Conservation (phyloP, 2,113 vertebrate genomes). For the Paedocypris sp. region DNA sequence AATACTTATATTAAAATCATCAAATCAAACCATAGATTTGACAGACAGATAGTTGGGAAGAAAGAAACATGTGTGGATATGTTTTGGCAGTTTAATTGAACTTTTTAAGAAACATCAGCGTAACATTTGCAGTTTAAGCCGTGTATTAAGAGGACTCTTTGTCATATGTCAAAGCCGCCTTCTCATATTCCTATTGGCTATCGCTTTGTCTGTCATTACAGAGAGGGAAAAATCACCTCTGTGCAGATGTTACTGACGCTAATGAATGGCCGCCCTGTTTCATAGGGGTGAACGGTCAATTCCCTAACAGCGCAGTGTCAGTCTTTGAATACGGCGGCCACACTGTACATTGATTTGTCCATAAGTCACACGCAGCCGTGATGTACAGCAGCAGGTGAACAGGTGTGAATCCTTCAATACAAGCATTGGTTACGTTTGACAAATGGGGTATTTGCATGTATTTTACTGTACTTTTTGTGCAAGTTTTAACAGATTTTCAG, state of each 20-base stretch:
- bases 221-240: conserved; percentile 2
- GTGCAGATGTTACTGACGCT: conserved; percentile 35
- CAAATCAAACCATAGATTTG: too few relatives aligned
- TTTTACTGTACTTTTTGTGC: too few relatives aligned
- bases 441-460: not conserved
- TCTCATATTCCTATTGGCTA: conserved; percentile 1
- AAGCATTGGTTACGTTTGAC: conserved; percentile 1
- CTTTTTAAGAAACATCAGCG: not conserved
- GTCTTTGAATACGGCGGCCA: not conserved
- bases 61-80: not conserved
- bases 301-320: not conserved
- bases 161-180: not conserved
- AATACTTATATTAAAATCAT: too few relatives aligned
- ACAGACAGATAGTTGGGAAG: too few relatives aligned
- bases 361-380: not conserved
- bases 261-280: conserved; percentile 34
- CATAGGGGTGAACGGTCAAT: conserved; percentile 23
- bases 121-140: not conserved
- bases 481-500: too few relatives aligned
- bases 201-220: conserved; percentile 25
- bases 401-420: not conserved
- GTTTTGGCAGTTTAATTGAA: not conserved
- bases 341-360: not conserved
- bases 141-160: not conserved
- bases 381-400: not conserved